Evolutionary conservation across 2,797 vertebrate genomes (phyloP).

Genomic region (Sphenopsis melanotis): DNA sequence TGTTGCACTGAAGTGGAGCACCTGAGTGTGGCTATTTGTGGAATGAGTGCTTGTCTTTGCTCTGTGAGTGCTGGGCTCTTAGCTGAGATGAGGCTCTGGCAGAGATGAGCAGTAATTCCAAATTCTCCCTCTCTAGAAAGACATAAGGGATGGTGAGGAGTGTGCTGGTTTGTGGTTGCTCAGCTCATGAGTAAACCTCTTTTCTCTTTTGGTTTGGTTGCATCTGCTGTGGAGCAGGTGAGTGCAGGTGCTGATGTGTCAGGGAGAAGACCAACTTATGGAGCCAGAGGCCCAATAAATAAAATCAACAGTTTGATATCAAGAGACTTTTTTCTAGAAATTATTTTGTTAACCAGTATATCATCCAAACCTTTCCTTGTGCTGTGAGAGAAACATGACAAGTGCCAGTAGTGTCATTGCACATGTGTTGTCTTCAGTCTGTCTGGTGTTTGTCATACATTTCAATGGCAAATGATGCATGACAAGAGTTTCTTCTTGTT

Average conservation of each 20-base stretch:
- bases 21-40: background rate
- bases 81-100: background rate
- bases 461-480: background rate
- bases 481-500: background rate
- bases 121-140: background rate
- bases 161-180: background rate
- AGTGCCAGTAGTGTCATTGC: background rate
- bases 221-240: background rate
- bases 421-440: background rate
- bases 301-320: background rate
- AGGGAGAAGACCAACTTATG: background rate
- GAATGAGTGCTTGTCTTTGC: background rate
- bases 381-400: background rate
- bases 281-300: background rate
- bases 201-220: background rate
- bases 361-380: background rate
- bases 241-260: background rate
- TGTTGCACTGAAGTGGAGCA: background rate
- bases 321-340: background rate
- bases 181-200: background rate
- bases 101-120: background rate
- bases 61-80: background rate
- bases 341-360: background rate
- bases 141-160: background rate
- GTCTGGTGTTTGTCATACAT: background rate